Evolutionary conservation across 1,140 invertebrate genomes (phyloP), one percentile per base, ranked within the genome.

Genomic region (Aphelenchoides besseyi): DNA sequence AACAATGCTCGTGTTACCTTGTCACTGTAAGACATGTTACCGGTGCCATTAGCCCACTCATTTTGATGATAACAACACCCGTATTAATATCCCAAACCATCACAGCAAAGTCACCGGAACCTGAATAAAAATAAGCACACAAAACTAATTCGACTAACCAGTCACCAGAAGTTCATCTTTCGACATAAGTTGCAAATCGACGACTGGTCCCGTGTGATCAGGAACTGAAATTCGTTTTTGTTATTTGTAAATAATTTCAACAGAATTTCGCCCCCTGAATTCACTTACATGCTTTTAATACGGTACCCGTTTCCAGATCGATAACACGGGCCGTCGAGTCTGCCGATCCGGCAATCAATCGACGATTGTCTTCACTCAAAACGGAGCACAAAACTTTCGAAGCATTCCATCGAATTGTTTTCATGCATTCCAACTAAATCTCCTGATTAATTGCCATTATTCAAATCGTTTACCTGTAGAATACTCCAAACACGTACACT

Each of bases 31-130:
- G 52, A 66, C 82, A 82, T 9, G 79, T 83, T 2, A 85, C 83
- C 41, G 83, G 82, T 16, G 82, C 82, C 82, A 83, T 83, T 12
- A 83, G 57, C 55, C 82, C 83, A 59, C 76, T 70, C 75, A 84
- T 79, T 74, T 74, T 74, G n/a, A 54, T 62, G 32, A 75, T 35
- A 1, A 71, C 18, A 32, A 32, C 67, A 32, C 79, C 77, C 8
- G 48, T 70, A 16, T 79, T 63, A 37, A 83, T 76, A 59, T 79
- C 71, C 81, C 81, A 83, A 36, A 83, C 82, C 79, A 85, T 85
- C 23, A 83, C 82, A 5, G 74, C 79, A 57, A 83, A 83, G 67
- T 83, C 82, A 48, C 82, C 82, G 29, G 82, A 84, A 5, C 79
- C 78, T 80, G 41, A 61, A 80, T 76, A 55, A 36, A 55, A 23